Conservation (phyloP, 1,140 invertebrate species). For the Danaus melanippus region DNA sequence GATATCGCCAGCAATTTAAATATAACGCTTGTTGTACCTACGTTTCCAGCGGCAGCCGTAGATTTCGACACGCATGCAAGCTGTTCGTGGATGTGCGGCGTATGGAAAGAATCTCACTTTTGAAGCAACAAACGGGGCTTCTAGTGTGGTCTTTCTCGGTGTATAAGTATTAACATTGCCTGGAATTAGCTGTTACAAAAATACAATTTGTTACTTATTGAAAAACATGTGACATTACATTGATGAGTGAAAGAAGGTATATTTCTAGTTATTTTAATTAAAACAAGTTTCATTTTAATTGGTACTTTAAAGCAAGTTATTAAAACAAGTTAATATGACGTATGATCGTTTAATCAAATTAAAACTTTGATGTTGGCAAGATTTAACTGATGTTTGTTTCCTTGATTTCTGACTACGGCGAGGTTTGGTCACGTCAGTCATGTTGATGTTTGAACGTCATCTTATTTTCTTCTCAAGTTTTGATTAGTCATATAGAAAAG, state of each 20-base stretch:
- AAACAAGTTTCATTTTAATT: too few species aligned
- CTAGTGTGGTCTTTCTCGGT: slow-evolving; percentile 82
- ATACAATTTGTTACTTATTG: background rate
- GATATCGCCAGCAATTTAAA: slow-evolving; percentile 42
- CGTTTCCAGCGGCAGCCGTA: slow-evolving; percentile 90
- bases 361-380: slow-evolving; percentile 3
- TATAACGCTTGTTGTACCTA: slow-evolving; percentile 73
- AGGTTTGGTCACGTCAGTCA: slow-evolving; percentile 7
- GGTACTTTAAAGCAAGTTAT: too few species aligned
- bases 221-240: too few species aligned
- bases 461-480: too few species aligned
- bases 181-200: slow-evolving; percentile 81
- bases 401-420: slow-evolving; percentile 5
- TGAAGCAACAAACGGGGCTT: slow-evolving; percentile 87
- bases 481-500: too few species aligned
- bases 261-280: too few species aligned
- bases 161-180: slow-evolving; percentile 92
- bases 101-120: slow-evolving; percentile 92
- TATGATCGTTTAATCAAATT: too few species aligned
- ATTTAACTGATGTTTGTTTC: slow-evolving; percentile 11
- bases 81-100: slow-evolving; percentile 88
- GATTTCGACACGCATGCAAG: slow-evolving; percentile 93
- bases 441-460: too few species aligned
- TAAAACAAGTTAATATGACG: too few species aligned
- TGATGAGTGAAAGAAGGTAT: too few species aligned